Percentiles rank a stretch among this genome's conserved stretches.
phyloP scores from a whole-genome alignment of 35 echinoderm and acorn worm species.

The Apostichopus japonicus region DNA sequence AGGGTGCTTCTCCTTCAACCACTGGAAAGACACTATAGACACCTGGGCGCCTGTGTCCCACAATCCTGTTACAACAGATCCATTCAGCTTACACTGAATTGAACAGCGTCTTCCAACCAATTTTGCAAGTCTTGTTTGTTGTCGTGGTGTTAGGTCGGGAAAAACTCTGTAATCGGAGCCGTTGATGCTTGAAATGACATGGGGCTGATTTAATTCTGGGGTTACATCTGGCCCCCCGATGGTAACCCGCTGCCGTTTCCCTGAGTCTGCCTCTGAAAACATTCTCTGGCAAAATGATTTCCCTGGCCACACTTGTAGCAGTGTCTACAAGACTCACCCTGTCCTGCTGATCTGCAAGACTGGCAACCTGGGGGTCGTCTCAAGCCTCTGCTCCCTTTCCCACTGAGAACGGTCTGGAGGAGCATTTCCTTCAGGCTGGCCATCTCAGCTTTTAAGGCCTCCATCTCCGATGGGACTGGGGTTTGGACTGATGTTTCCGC shows the following conservation, averaged over 20 bases:
- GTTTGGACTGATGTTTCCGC: background rate
- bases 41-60: no score
- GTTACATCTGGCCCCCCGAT: background rate
- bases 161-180: no score
- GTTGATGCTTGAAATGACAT: no score
- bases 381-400: background rate
- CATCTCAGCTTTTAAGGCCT: background rate
- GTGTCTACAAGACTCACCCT: background rate
- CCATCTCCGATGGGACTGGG: background rate
- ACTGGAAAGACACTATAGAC: background rate
- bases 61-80: background rate
- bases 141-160: no score
- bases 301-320: background rate
- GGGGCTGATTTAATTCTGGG: background rate
- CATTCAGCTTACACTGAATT: constrained; percentile 61
- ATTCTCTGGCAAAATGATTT: background rate
- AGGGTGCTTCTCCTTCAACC: background rate
- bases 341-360: background rate
- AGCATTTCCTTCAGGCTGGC: background rate
- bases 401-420: background rate
- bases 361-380: background rate
- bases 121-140: background rate
- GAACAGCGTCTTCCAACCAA: constrained; percentile 62
- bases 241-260: constrained; percentile 10
- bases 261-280: background rate